A percentile compares a stretch with the other conserved stretches of the same genome.
These are phyloP conservation scores for Xiphydria camelus DNA, from an alignment of 2,888 invertebrate genomes.

Conservation along the genomic window DNA sequence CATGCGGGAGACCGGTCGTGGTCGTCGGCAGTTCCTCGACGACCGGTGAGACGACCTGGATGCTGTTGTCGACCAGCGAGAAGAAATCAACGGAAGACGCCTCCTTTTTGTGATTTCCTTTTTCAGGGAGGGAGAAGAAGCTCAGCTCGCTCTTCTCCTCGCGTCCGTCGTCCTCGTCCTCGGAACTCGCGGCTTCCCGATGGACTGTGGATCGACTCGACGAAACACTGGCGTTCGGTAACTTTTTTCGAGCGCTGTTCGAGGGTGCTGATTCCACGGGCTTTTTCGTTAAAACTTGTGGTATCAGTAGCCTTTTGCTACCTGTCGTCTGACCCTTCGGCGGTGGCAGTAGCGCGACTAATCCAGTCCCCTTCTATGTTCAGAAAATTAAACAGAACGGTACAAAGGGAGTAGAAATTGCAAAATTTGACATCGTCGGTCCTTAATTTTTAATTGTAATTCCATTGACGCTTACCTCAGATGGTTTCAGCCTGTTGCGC, in stretches of 20 bases:
- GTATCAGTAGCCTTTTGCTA: conserved; percentile 56
- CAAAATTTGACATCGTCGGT: background rate
- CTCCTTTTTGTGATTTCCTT: conserved; percentile 4
- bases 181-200: conserved; percentile 51
- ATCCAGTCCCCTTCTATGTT: conserved; percentile 69
- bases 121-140: conserved; percentile 49
- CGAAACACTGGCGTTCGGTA: conserved; percentile 25
- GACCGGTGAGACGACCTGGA: background rate
- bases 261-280: too few relatives aligned
- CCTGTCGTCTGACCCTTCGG: conserved; percentile 62
- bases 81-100: conserved; percentile 13
- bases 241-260: too few relatives aligned
- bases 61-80: conserved; percentile 8
- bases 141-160: conserved; percentile 29
- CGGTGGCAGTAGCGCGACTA: conserved; percentile 71
- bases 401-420: conserved; percentile 42
- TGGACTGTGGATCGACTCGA: too few relatives aligned
- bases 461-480: conserved; percentile 56
- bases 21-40: background rate
- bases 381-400: conserved; percentile 31
- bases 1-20: conserved; percentile 15
- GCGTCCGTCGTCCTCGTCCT: conserved; percentile 43
- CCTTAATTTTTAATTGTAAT: conserved; percentile 10
- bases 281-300: conserved; percentile 57
- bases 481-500: conserved; percentile 59